Evolutionary conservation across 2,797 vertebrate genomes (phyloP).

Genomic region (Xenopus petersii): DNA sequence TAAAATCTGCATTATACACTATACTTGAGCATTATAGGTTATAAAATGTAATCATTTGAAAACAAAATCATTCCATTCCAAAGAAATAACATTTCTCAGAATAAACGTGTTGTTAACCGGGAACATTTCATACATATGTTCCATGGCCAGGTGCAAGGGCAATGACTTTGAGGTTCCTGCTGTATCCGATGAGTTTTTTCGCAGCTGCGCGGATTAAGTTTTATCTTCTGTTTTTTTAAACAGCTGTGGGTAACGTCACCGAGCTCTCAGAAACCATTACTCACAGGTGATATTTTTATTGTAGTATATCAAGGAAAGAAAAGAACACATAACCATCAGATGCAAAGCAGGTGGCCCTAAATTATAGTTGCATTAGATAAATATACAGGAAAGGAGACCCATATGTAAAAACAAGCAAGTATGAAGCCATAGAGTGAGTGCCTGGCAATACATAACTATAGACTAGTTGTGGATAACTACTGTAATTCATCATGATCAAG

Average conservation of each 20-base stretch:
- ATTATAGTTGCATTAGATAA: not conserved
- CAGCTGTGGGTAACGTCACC: slow-evolving; percentile 39
- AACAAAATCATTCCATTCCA: no score
- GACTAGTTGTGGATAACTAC: no score
- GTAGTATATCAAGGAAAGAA: slow-evolving; percentile 15
- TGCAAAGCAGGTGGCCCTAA: slow-evolving; percentile 1
- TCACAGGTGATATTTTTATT: slow-evolving; percentile 42
- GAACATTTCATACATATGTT: slow-evolving; percentile 11
- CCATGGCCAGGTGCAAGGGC: slow-evolving; percentile 45
- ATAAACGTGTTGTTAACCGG: not conserved
- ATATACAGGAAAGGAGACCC: no score
- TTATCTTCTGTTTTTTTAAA: slow-evolving; percentile 40
- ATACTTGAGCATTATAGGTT: no score
- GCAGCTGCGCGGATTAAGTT: slow-evolving; percentile 44
- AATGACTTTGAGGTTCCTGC: slow-evolving; percentile 33
- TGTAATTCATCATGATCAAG: no score
- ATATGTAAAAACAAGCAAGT: no score
- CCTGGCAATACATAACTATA: no score
- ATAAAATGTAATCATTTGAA: no score
- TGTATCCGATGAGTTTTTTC: slow-evolving; percentile 40
- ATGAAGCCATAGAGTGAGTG: no score
- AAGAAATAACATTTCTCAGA: not conserved
- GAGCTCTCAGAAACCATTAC: slow-evolving; percentile 31
- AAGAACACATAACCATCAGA: slow-evolving; percentile 3
- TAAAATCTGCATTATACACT: no score